Evolutionary conservation across 2,113 vertebrate species (phyloP).

Genomic region (Cervus canadensis): DNA sequence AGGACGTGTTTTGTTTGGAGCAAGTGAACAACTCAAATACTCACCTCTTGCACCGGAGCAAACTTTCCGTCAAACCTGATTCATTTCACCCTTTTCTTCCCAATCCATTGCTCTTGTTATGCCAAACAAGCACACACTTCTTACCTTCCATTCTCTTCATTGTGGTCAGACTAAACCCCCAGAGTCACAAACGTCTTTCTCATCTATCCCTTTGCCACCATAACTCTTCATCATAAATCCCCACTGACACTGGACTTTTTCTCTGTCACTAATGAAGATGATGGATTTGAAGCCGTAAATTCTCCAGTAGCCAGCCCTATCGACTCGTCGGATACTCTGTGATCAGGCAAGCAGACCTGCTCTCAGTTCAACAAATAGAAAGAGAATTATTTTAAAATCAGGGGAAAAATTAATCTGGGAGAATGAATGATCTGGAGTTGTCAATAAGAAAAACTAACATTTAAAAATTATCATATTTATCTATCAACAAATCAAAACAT

Average conservation of each 20-base stretch:
- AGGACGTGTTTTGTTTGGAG: neutral
- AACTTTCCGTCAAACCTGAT: neutral
- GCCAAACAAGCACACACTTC: neutral
- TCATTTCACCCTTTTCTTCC: neutral
- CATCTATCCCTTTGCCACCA: neutral
- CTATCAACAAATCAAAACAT: neutral
- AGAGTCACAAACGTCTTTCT: neutral
- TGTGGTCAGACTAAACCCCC: neutral
- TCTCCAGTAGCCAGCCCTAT: neutral
- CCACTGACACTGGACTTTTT: neutral
- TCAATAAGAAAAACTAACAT: neutral
- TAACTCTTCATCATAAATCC: constrained; percentile 40
- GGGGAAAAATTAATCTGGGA: neutral
- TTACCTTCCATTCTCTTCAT: neutral
- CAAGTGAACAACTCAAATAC: neutral
- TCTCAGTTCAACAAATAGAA: neutral
- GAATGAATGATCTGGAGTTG: neutral
- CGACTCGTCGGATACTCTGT: neutral
- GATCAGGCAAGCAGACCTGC: neutral
- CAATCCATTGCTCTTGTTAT: neutral
- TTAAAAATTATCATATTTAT: neutral
- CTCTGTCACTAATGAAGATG: neutral
- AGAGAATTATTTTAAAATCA: constrained; percentile 16
- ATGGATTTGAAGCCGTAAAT: constrained; percentile 29
- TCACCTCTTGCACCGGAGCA: neutral